phyloP scores from a whole-genome alignment of 2,888 invertebrate genomes.

The Ophioninae sp. region DNA sequence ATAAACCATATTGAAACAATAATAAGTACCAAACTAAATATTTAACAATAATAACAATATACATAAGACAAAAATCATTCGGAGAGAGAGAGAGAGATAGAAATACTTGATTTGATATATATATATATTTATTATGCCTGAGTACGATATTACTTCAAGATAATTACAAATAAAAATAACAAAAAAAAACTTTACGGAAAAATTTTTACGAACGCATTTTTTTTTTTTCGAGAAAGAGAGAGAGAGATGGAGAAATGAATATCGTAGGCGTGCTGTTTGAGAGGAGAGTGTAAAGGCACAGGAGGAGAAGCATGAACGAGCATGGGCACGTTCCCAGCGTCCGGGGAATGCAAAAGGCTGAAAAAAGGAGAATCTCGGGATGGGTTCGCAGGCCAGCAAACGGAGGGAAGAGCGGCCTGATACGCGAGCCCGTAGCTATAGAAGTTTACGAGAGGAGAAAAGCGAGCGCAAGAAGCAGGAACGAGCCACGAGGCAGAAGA shows the following conservation, averaged over 20 bases:
- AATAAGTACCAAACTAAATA: too few relatives aligned
- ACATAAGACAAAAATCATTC: too few relatives aligned
- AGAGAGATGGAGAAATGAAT: slow-evolving; percentile 29
- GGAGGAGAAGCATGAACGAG: slow-evolving; percentile 40
- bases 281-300: slow-evolving; percentile 18
- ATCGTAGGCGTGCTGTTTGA: slow-evolving; percentile 16
- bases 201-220: too few relatives aligned
- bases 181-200: too few relatives aligned
- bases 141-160: too few relatives aligned
- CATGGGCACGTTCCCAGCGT: slow-evolving; percentile 70
- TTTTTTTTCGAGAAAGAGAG: background rate
- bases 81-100: too few relatives aligned
- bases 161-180: too few relatives aligned
- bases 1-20: too few relatives aligned
- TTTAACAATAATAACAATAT: too few relatives aligned
- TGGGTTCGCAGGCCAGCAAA: slow-evolving; percentile 75
- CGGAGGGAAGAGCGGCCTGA: slow-evolving; percentile 54
- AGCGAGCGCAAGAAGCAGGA: slow-evolving; percentile 10
- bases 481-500: slow-evolving; percentile 19
- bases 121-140: too few relatives aligned
- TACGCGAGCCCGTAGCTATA: slow-evolving; percentile 34
- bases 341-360: slow-evolving; percentile 77
- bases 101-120: too few relatives aligned
- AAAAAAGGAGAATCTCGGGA: slow-evolving; percentile 71
- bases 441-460: slow-evolving; percentile 33